These are phyloP conservation scores for Diploscapter pachys DNA, from an alignment of 1,140 invertebrate species.

Conservation along the genomic window DNA sequence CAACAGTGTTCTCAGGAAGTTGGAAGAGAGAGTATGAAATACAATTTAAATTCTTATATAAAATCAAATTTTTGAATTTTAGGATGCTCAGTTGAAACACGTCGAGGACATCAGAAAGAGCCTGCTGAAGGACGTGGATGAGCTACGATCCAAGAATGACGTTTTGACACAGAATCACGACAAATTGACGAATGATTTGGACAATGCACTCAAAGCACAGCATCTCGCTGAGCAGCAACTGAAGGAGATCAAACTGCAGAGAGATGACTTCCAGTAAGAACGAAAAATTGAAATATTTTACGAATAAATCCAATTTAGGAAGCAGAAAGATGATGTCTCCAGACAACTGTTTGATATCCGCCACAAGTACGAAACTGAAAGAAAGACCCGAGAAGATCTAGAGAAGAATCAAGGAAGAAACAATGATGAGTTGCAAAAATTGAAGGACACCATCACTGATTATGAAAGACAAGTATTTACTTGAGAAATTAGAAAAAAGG, in stretches of 20 bases:
- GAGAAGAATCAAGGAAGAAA: constrained; percentile 38
- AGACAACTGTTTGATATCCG: constrained; percentile 47
- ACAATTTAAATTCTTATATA: not conserved
- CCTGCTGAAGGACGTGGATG: constrained; percentile 43
- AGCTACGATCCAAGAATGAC: constrained; percentile 42
- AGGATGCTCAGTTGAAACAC: constrained; percentile 48
- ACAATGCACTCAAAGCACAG: constrained; percentile 41
- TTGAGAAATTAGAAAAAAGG: not conserved
- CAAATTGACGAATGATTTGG: constrained; percentile 40
- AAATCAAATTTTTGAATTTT: constrained; percentile 26
- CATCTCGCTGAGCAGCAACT: constrained; percentile 48
- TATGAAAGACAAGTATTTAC: constrained; percentile 40
- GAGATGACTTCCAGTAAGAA: constrained; percentile 50
- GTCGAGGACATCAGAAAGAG: constrained; percentile 42
- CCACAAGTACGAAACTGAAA: constrained; percentile 46
- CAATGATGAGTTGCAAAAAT: constrained; percentile 55
- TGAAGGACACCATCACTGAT: constrained; percentile 46
- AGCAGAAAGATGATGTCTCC: constrained; percentile 52
- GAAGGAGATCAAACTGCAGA: constrained; percentile 52
- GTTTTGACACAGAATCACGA: constrained; percentile 44
- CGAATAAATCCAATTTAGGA: constrained; percentile 37
- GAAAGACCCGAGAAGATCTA: constrained; percentile 29
- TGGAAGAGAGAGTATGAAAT: constrained; percentile 52
- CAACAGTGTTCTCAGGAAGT: constrained; percentile 42
- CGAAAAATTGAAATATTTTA: not conserved